These are phyloP conservation scores for Spisula subtruncata DNA, from an alignment of 2,888 invertebrate species.

Conservation along the genomic window DNA sequence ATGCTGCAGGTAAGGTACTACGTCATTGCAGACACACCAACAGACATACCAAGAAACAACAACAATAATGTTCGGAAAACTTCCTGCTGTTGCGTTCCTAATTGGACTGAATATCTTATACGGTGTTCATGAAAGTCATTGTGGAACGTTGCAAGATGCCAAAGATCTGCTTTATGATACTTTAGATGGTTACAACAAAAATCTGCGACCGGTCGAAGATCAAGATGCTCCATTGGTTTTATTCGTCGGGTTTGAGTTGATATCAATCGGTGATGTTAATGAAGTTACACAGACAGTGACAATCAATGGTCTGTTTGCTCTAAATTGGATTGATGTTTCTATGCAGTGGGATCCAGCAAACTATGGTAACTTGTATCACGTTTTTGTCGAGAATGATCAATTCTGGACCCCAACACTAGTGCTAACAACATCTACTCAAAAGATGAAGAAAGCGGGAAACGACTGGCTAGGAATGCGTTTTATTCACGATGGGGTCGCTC, in stretches of 20 bases:
- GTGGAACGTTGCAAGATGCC: background rate
- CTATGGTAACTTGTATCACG: background rate
- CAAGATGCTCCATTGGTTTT: background rate
- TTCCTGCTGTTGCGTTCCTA: too few relatives aligned
- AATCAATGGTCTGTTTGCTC: background rate
- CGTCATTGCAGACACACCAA: too few relatives aligned
- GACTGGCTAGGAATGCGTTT: conserved; percentile 39
- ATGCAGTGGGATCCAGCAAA: background rate
- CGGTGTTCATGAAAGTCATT: background rate
- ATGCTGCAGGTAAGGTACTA: too few relatives aligned
- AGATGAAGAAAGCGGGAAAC: conserved; percentile 17
- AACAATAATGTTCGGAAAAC: too few relatives aligned
- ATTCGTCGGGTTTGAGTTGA: background rate
- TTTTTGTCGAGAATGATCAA: background rate
- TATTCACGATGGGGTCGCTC: background rate
- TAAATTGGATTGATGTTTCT: background rate
- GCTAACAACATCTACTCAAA: background rate
- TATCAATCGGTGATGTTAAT: background rate
- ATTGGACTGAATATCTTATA: background rate
- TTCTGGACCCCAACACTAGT: conserved; percentile 7
- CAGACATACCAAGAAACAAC: too few relatives aligned
- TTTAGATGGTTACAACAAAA: background rate
- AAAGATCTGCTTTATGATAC: background rate
- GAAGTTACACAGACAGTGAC: background rate
- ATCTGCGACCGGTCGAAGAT: background rate